Evolutionary conservation across 2,888 invertebrate genomes (phyloP).

Genomic region (Dynastes maya): DNA sequence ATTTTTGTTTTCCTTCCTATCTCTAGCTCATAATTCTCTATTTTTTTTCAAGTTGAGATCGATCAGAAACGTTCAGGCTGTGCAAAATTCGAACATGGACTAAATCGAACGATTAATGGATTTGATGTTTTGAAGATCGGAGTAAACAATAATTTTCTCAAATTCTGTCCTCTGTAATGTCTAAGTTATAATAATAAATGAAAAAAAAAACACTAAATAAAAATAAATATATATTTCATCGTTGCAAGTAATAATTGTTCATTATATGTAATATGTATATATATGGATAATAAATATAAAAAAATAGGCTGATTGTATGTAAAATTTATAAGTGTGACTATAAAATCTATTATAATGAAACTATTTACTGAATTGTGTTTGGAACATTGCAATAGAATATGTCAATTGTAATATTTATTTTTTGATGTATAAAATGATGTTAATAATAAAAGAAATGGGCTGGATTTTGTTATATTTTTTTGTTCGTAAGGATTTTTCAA

Average conservation of each 20-base stretch:
- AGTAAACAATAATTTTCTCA: background rate
- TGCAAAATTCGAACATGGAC: slow-evolving; percentile 54
- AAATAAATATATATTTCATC: slow-evolving; percentile 49
- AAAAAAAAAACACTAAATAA: slow-evolving; percentile 23
- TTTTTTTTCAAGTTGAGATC: slow-evolving; percentile 64
- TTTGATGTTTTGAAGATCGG: background rate
- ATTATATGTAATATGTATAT: slow-evolving; percentile 29
- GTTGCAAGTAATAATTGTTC: slow-evolving; percentile 46
- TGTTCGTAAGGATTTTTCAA: background rate
- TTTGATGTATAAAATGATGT: slow-evolving; percentile 52
- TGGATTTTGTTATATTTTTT: slow-evolving; percentile 53
- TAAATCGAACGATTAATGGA: slow-evolving; percentile 35
- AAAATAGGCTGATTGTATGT: slow-evolving; percentile 55
- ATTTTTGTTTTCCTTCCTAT: background rate
- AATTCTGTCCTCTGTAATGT: slow-evolving; percentile 54
- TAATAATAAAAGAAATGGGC: slow-evolving; percentile 55
- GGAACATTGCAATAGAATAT: slow-evolving; percentile 55
- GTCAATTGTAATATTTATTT: slow-evolving; percentile 61
- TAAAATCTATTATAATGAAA: slow-evolving; percentile 50
- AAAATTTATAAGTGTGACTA: slow-evolving; percentile 16
- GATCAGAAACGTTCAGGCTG: slow-evolving; percentile 63
- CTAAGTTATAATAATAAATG: slow-evolving; percentile 14
- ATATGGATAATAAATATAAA: slow-evolving; percentile 34
- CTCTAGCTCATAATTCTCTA: background rate
- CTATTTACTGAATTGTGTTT: slow-evolving; percentile 51